These are phyloP conservation scores for Cataglyphis hispanica DNA, from an alignment of 1,140 invertebrate genomes.

Conservation along the genomic window DNA sequence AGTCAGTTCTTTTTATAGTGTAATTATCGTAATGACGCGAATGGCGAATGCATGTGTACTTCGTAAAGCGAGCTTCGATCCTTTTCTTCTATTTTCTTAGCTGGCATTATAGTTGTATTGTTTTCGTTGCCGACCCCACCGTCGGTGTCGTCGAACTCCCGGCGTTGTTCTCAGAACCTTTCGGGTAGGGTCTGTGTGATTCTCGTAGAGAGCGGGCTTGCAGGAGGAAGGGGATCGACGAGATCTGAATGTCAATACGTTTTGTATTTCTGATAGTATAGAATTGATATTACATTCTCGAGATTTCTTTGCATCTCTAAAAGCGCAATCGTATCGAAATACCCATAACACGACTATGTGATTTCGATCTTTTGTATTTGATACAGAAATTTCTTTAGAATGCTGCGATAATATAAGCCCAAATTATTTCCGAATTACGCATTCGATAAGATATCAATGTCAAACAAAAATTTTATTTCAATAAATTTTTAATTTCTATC, in stretches of 20 bases:
- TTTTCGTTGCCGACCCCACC: not conserved
- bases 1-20: too few species aligned
- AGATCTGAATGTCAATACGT: constrained; percentile 27
- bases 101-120: constrained; percentile 24
- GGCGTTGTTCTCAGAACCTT: constrained; percentile 38
- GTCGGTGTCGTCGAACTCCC: constrained; percentile 46
- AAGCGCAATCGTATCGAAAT: not conserved
- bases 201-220: not conserved
- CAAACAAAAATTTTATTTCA: not conserved
- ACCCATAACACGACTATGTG: not conserved
- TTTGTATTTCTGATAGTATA: not conserved
- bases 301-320: not conserved
- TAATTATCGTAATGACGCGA: constrained; percentile 45
- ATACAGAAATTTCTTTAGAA: not conserved
- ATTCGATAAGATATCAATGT: not conserved
- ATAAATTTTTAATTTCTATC: not conserved
- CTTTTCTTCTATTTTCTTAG: constrained; percentile 13
- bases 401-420: not conserved
- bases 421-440: not conserved
- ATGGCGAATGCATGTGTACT: not conserved
- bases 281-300: not conserved
- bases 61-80: not conserved
- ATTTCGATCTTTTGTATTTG: not conserved
- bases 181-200: constrained; percentile 28
- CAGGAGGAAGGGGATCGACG: constrained; percentile 16